These are phyloP conservation scores for Acomys russatus DNA, from an alignment of 2,797 vertebrate genomes.

Conservation along the genomic window DNA sequence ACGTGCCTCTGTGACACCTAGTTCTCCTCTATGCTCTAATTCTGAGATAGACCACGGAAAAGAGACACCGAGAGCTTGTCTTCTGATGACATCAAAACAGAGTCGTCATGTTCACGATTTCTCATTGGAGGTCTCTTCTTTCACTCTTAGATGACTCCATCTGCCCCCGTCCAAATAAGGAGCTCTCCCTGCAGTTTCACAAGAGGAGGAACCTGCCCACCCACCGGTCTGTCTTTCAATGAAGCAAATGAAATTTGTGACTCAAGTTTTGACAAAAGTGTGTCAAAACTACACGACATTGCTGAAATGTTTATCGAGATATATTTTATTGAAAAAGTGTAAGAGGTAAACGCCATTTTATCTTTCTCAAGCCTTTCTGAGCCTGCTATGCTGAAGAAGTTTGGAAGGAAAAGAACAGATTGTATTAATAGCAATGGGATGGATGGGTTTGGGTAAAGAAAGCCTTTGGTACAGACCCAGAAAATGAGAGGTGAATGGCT, in stretches of 20 bases:
- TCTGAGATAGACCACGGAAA: neutral
- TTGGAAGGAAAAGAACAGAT: neutral
- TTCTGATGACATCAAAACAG: neutral
- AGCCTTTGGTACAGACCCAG: neutral
- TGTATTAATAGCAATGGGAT: neutral
- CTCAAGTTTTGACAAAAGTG: conserved; percentile 1
- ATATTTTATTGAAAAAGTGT: neutral
- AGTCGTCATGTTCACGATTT: neutral
- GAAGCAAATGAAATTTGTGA: neutral
- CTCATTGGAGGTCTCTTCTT: neutral
- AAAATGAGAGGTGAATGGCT: neutral
- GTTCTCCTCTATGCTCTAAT: neutral
- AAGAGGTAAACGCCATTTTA: neutral
- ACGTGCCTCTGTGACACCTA: neutral
- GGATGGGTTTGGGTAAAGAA: neutral
- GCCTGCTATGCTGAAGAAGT: neutral
- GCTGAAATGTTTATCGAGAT: neutral
- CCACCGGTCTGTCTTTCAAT: neutral
- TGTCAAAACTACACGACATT: neutral
- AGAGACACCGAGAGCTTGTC: neutral
- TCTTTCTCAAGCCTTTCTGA: neutral
- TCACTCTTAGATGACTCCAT: neutral
- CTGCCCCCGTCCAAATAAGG: neutral
- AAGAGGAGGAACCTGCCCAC: neutral
- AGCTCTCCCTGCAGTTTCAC: neutral